Percentiles rank a stretch among this genome's conserved stretches.
Conservation (phyloP, 2,797 vertebrate species). For the Sebastolobus alascanus region DNA sequence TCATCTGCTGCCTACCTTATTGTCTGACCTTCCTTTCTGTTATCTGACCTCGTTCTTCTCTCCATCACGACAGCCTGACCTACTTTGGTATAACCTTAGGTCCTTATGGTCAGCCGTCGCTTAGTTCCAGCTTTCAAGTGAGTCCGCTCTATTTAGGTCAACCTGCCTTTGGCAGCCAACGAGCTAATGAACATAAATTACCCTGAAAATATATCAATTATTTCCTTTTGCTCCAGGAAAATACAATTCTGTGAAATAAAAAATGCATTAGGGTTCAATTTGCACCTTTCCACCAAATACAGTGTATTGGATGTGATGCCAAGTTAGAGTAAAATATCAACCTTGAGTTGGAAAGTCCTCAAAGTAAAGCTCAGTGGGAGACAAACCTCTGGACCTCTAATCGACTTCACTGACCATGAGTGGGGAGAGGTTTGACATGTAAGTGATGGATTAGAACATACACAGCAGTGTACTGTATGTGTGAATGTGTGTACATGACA, state of each 20-base stretch:
- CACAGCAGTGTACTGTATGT: constrained; percentile 37
- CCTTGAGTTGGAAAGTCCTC: constrained; percentile 64
- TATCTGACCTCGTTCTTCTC: constrained; percentile 55
- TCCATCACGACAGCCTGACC: constrained; percentile 62
- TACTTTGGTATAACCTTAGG: constrained; percentile 69
- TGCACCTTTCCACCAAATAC: not conserved
- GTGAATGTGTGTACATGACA: constrained; percentile 17
- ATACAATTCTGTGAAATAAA: constrained; percentile 9
- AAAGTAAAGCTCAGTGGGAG: constrained; percentile 58
- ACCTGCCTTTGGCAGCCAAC: constrained; percentile 60
- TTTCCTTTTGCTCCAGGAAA: constrained; percentile 11
- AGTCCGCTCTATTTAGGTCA: constrained; percentile 67
- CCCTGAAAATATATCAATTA: constrained; percentile 30
- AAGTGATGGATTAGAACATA: constrained; percentile 73
- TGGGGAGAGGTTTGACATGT: constrained; percentile 63
- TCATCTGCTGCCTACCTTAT: constrained; percentile 61
- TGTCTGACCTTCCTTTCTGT: constrained; percentile 56
- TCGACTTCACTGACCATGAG: constrained; percentile 67
- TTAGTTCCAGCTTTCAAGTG: constrained; percentile 47
- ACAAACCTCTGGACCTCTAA: constrained; percentile 63
- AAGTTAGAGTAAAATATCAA: constrained; percentile 40
- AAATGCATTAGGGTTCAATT: constrained; percentile 10
- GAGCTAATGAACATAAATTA: constrained; percentile 61
- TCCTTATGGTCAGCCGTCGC: constrained; percentile 50
- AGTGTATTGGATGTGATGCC: not conserved